A percentile compares a stretch with the other conserved stretches of the same genome.
Evolutionary conservation across 2,797 vertebrate genomes (phyloP).

Genomic region (Melopsittacus undulatus): DNA sequence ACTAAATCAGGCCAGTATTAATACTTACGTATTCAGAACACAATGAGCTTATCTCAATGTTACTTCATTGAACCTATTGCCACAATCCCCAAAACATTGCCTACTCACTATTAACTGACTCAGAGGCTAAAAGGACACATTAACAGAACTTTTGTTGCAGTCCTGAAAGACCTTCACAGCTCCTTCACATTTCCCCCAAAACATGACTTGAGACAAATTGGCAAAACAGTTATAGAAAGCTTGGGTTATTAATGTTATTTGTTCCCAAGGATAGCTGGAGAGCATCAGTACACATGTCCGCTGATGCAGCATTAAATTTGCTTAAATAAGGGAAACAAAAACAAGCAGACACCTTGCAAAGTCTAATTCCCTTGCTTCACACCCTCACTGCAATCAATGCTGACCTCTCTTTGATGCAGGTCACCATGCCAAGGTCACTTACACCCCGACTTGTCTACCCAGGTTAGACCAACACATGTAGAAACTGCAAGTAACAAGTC

Average conservation of each 20-base stretch:
- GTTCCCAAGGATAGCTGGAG: not conserved
- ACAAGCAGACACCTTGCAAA: not conserved
- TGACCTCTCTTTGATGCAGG: not conserved
- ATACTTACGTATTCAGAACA: not conserved
- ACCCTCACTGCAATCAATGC: not conserved
- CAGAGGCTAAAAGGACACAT: not conserved
- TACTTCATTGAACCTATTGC: not conserved
- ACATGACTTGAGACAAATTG: not conserved
- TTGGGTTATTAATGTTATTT: not conserved
- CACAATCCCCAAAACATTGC: not conserved
- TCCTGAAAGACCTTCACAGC: not conserved
- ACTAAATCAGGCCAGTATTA: not conserved
- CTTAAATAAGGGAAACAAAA: constrained; percentile 31
- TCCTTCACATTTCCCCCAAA: not conserved
- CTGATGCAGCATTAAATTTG: constrained; percentile 39
- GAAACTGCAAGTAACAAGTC: not conserved
- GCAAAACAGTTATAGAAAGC: not conserved
- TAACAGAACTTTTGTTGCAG: not conserved
- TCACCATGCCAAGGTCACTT: constrained; percentile 26
- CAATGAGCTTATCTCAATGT: not conserved
- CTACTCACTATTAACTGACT: not conserved
- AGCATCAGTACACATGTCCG: not conserved
- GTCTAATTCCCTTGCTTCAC: not conserved
- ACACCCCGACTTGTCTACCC: not conserved
- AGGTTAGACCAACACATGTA: not conserved